Conservation (phyloP, 2,113 vertebrate species). For the Mormyrus iriodes region DNA sequence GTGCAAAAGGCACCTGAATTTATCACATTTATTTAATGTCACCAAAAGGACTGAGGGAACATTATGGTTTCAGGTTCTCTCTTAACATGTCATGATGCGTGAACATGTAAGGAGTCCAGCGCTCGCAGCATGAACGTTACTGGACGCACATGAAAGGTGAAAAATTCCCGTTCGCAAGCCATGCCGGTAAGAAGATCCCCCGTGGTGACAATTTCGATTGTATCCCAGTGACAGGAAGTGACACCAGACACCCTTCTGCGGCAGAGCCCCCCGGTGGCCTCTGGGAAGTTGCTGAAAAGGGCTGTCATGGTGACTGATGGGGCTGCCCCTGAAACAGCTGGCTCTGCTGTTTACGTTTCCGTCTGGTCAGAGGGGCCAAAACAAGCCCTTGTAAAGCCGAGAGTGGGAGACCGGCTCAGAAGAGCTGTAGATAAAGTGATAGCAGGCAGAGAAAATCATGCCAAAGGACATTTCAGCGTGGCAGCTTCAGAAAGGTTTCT, state of each 20-base stretch:
- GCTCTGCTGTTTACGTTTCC: constrained; percentile 21
- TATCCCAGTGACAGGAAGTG: background rate
- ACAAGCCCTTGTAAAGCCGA: background rate
- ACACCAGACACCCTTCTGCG: constrained; percentile 6
- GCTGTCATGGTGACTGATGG: constrained; percentile 16
- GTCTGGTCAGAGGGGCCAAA: background rate
- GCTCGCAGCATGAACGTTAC: background rate
- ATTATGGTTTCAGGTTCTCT: background rate
- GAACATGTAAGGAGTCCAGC: background rate
- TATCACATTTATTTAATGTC: background rate
- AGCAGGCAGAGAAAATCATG: background rate
- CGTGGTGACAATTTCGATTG: background rate
- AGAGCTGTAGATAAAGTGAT: background rate
- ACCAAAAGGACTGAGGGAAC: background rate
- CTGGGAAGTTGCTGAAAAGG: background rate
- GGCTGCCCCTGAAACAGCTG: background rate
- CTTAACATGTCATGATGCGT: background rate
- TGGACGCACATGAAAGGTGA: background rate
- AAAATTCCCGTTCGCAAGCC: background rate
- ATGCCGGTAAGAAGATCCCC: constrained; percentile 16
- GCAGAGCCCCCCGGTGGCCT: background rate
- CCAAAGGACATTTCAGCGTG: background rate
- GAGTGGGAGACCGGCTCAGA: background rate
- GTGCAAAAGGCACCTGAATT: background rate
- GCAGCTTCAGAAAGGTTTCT: too few species aligned